Evolutionary conservation across 2,888 invertebrate genomes (phyloP).

Genomic region (Orchestes rusci): DNA sequence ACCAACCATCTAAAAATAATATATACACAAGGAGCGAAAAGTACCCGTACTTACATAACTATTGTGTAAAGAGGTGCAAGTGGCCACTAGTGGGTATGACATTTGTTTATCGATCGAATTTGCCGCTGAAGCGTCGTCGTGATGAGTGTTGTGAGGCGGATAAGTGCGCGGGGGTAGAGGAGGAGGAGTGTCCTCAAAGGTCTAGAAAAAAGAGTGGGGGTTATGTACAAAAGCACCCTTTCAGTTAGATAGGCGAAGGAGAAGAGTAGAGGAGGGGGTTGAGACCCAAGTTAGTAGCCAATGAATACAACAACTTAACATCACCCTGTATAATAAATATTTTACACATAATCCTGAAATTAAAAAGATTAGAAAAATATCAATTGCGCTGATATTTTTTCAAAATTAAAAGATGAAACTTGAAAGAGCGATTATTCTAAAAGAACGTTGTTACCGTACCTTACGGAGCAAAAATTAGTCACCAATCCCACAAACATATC

Average conservation of each 20-base stretch:
- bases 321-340: too few relatives aligned
- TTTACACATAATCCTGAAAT: too few relatives aligned
- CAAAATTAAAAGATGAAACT: too few relatives aligned
- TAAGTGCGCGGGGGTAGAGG: conserved; percentile 43
- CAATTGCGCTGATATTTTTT: too few relatives aligned
- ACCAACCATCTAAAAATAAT: too few relatives aligned
- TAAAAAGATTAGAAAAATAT: too few relatives aligned
- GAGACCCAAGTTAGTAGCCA: too few relatives aligned
- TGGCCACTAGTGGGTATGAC: conserved; percentile 57
- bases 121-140: conserved; percentile 39
- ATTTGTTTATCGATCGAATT: conserved; percentile 60
- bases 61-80: conserved; percentile 45
- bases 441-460: too few relatives aligned
- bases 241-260: neutral
- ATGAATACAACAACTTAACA: too few relatives aligned
- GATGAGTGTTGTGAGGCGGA: conserved; percentile 18
- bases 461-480: too few relatives aligned
- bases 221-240: neutral
- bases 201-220: conserved; percentile 3
- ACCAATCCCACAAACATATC: neutral
- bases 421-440: too few relatives aligned
- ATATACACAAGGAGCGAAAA: neutral
- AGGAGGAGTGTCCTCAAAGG: conserved; percentile 39
- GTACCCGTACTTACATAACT: conserved; percentile 44
- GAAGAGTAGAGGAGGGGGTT: too few relatives aligned